A percentile compares a stretch with the other conserved stretches of the same genome.
phyloP scores from a whole-genome alignment of 2,888 invertebrate genomes.

The Hyppa rectilinea region DNA sequence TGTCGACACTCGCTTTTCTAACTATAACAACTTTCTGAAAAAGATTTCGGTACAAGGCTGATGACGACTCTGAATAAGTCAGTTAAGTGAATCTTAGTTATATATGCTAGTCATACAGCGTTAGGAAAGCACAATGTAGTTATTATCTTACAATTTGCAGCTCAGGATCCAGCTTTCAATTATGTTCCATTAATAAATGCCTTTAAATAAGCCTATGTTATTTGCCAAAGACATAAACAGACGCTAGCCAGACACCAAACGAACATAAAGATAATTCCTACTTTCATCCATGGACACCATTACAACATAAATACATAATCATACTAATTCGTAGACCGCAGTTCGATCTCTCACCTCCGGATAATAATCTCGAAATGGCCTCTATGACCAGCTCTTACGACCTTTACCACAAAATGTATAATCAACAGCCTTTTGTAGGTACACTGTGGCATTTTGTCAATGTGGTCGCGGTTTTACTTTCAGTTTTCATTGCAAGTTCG shows the following conservation, averaged over 20 bases:
- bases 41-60: background rate
- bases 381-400: slow-evolving; percentile 25
- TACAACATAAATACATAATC: slow-evolving; percentile 32
- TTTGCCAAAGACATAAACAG: slow-evolving; percentile 14
- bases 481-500: slow-evolving; percentile 25
- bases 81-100: no score
- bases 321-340: slow-evolving; percentile 40
- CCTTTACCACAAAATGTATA: slow-evolving; percentile 40
- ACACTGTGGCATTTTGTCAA: slow-evolving; percentile 36
- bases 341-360: slow-evolving; percentile 51
- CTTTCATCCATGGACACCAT: slow-evolving; percentile 23
- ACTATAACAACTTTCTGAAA: background rate
- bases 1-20: background rate
- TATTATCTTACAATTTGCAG: background rate
- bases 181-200: slow-evolving; percentile 1
- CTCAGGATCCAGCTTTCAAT: background rate
- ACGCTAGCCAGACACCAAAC: background rate
- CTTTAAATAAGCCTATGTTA: background rate
- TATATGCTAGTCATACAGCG: background rate
- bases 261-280: slow-evolving; percentile 10
- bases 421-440: slow-evolving; percentile 45
- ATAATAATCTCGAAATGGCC: slow-evolving; percentile 45
- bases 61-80: background rate
- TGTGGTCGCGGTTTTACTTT: slow-evolving; percentile 39
- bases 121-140: background rate